Conservation (phyloP, 2,888 invertebrate genomes). For the Drosophila tripunctata region DNA sequence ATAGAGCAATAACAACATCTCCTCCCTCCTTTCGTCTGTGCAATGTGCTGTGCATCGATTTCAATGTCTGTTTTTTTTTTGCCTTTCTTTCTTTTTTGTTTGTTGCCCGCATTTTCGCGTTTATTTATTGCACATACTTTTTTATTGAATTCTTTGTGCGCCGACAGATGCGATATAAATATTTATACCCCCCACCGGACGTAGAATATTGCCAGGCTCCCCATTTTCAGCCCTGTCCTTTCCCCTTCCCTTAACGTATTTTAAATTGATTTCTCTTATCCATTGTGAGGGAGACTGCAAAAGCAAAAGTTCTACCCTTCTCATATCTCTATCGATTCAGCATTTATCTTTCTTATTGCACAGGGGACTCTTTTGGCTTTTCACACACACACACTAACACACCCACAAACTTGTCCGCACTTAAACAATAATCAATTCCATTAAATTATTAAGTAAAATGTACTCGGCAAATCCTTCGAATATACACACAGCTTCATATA, state of each 20-base stretch:
- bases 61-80: slow-evolving; percentile 35
- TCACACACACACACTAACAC: background rate
- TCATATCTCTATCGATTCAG: slow-evolving; percentile 9
- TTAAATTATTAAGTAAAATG: slow-evolving; percentile 70
- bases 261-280: slow-evolving; percentile 68
- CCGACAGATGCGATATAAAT: slow-evolving; percentile 74
- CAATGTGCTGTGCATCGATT: slow-evolving; percentile 39
- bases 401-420: slow-evolving; percentile 51
- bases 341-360: slow-evolving; percentile 47
- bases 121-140: slow-evolving; percentile 78
- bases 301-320: slow-evolving; percentile 14
- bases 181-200: slow-evolving; percentile 61
- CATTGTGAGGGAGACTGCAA: slow-evolving; percentile 45
- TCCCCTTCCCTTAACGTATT: slow-evolving; percentile 45
- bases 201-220: slow-evolving; percentile 59
- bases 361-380: slow-evolving; percentile 52
- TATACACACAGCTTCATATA: too few species aligned
- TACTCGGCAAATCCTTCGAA: background rate
- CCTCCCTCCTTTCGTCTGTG: slow-evolving; percentile 16
- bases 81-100: slow-evolving; percentile 38
- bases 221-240: background rate
- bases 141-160: slow-evolving; percentile 76
- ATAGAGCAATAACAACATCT: background rate
- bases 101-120: slow-evolving; percentile 49
- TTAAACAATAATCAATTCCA: slow-evolving; percentile 78